A percentile compares a stretch with the other conserved stretches of the same genome.
Conservation (phyloP, 1,140 invertebrate genomes). For the Pseudoatta argentina region DNA sequence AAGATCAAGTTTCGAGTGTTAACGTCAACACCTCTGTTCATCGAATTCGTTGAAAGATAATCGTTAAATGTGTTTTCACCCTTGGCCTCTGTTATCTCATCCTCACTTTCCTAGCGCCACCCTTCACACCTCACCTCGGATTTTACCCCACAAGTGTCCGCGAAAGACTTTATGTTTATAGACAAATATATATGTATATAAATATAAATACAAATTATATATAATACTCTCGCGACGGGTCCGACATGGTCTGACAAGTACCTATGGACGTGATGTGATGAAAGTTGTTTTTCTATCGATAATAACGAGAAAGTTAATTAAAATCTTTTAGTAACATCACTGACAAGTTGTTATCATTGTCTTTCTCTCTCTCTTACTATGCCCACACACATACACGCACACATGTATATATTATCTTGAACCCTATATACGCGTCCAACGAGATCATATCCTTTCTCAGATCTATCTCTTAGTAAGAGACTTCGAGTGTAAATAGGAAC, state of each 20-base stretch:
- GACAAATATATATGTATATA: conserved; percentile 58
- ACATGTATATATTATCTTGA: conserved; percentile 22
- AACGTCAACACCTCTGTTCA: conserved; percentile 57
- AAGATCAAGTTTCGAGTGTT: conserved; percentile 27
- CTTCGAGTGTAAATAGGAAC: conserved; percentile 25
- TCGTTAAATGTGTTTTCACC: conserved; percentile 61
- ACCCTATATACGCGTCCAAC: conserved; percentile 28
- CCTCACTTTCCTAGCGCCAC: neutral
- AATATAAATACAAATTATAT: conserved; percentile 58
- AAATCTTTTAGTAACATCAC: conserved; percentile 80
- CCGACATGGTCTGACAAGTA: conserved; percentile 74
- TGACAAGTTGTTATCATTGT: conserved; percentile 74
- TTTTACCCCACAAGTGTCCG: conserved; percentile 24
- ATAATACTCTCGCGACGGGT: conserved; percentile 69
- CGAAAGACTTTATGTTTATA: conserved; percentile 63
- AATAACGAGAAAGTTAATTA: conserved; percentile 78
- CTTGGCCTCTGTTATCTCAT: conserved; percentile 27
- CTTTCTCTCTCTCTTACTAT: conserved; percentile 40
- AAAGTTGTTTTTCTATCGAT: conserved; percentile 80
- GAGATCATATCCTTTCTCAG: conserved; percentile 26
- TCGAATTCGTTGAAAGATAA: conserved; percentile 36
- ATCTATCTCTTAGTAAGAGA: conserved; percentile 25
- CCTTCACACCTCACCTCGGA: neutral
- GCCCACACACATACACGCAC: neutral
- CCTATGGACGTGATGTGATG: conserved; percentile 81